These are phyloP conservation scores for Typhlomys cinereus DNA, from an alignment of 2,113 vertebrate genomes.

Conservation along the genomic window DNA sequence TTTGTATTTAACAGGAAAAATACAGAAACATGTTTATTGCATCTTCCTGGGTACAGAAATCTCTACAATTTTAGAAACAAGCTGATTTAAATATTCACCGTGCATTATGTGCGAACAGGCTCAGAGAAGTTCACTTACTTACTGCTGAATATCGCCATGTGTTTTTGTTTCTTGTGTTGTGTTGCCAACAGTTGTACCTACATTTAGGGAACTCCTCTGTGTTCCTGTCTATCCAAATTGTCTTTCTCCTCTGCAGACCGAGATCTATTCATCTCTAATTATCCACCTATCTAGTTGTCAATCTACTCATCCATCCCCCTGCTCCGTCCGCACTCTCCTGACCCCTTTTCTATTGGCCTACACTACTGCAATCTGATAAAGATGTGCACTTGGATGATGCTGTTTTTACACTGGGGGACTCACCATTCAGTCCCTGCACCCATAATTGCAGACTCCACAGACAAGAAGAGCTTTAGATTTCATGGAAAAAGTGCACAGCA, in stretches of 20 bases:
- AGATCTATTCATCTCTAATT: no score
- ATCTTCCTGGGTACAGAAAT: neutral
- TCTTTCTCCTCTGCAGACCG: neutral
- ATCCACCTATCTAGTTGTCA: no score
- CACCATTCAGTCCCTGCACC: neutral
- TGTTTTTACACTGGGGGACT: neutral
- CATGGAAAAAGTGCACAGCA: neutral
- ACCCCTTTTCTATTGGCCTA: rapidly evolving
- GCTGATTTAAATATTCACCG: neutral
- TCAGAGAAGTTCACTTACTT: neutral
- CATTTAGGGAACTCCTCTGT: rapidly evolving
- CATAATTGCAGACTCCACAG: neutral
- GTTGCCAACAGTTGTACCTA: neutral
- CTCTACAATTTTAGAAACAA: neutral
- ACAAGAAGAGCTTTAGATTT: neutral
- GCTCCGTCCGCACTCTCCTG: neutral
- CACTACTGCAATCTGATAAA: neutral
- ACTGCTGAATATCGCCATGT: neutral
- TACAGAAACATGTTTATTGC: neutral
- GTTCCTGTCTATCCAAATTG: no score
- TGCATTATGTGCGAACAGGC: neutral
- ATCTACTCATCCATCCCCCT: neutral
- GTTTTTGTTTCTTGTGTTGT: neutral
- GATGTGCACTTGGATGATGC: neutral
- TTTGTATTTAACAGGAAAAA: neutral